These are phyloP conservation scores for Brassicogethes aeneus DNA, from an alignment of 2,888 invertebrate genomes.

Conservation along the genomic window DNA sequence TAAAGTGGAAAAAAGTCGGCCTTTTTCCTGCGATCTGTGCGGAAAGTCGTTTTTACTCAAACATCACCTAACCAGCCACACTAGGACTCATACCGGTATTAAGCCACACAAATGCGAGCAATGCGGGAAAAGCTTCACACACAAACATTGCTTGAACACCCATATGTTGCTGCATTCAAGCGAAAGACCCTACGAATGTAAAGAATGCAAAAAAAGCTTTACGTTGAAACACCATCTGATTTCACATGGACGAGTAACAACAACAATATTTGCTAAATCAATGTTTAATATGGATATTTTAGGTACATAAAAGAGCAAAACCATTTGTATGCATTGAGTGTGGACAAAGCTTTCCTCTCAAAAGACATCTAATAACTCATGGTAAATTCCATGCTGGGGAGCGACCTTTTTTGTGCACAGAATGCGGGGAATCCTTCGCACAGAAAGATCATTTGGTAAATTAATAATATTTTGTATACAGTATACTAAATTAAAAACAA, in stretches of 20 bases:
- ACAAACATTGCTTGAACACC: conserved; percentile 76
- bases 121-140: conserved; percentile 73
- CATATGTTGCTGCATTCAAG: conserved; percentile 73
- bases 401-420: conserved; percentile 74
- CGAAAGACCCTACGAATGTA: conserved; percentile 73
- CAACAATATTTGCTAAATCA: conserved; percentile 1
- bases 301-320: conserved; percentile 69
- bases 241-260: conserved; percentile 66
- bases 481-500: no score
- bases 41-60: conserved; percentile 76
- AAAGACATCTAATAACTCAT: conserved; percentile 75
- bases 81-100: conserved; percentile 73
- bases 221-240: conserved; percentile 77
- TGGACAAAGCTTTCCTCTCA: conserved; percentile 71
- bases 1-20: conserved; percentile 39
- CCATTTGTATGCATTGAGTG: conserved; percentile 78
- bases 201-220: conserved; percentile 80
- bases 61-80: conserved; percentile 77
- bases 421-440: conserved; percentile 89
- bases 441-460: conserved; percentile 71
- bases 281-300: conserved; percentile 8
- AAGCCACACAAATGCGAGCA: conserved; percentile 70
- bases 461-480: background rate
- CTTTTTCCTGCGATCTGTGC: conserved; percentile 75
- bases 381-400: conserved; percentile 82